Percentiles rank a stretch among this genome's conserved stretches.
These are phyloP conservation scores for Saccopteryx leptura DNA, from an alignment of 2,113 vertebrate genomes.

Conservation along the genomic window DNA sequence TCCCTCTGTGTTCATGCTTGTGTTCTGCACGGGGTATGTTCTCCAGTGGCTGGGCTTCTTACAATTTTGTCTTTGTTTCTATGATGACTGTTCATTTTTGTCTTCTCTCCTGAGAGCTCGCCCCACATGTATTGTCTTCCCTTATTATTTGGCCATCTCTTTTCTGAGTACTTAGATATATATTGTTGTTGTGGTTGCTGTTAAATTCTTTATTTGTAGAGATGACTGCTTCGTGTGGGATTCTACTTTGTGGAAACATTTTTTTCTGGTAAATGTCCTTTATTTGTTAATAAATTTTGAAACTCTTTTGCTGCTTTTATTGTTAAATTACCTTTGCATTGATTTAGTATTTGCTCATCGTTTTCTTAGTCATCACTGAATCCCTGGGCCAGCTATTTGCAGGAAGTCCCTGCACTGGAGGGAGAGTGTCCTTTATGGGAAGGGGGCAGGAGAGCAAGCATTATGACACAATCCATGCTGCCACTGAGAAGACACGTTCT, in stretches of 20 bases:
- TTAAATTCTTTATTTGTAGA: neutral
- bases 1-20: neutral
- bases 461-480: neutral
- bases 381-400: neutral
- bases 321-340: slow-evolving; percentile 52
- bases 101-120: neutral
- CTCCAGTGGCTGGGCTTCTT: neutral
- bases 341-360: neutral
- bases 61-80: neutral
- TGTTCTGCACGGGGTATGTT: neutral
- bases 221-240: neutral
- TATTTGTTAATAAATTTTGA: neutral
- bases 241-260: neutral
- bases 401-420: neutral
- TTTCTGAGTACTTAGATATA: neutral
- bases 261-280: slow-evolving; percentile 1
- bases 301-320: slow-evolving; percentile 18
- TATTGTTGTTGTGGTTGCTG: no score
- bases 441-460: neutral
- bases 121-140: neutral
- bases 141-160: neutral
- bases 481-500: neutral
- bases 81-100: neutral
- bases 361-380: neutral
- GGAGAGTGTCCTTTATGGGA: neutral